phyloP scores from a whole-genome alignment of 2,797 vertebrate genomes.

The Lophius americanus region DNA sequence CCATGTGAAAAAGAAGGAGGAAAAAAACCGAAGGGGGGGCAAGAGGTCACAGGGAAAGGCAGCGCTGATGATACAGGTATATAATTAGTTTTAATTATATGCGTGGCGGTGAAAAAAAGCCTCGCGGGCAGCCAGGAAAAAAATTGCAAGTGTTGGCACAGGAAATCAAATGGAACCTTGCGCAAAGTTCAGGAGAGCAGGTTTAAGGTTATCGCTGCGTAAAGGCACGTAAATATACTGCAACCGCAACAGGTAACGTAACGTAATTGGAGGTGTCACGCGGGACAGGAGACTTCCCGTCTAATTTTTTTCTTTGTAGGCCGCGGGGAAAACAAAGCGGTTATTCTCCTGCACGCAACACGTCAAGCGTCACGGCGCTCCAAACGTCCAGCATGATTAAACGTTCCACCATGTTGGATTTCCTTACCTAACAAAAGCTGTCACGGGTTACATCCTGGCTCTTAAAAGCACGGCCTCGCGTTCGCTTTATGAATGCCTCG shows the following conservation, averaged over 20 bases:
- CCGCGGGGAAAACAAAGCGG: constrained; percentile 23
- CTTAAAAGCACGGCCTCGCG: constrained; percentile 22
- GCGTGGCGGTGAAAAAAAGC: constrained; percentile 28
- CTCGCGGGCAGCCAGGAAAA: constrained; percentile 1
- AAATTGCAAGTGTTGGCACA: constrained; percentile 16
- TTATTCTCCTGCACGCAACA: constrained; percentile 25
- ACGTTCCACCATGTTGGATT: not conserved
- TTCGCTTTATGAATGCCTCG: constrained; percentile 3
- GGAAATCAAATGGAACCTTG: constrained; percentile 29
- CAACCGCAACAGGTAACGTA: constrained; percentile 20
- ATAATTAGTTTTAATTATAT: constrained; percentile 62
- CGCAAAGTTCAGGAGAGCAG: constrained; percentile 8
- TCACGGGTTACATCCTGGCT: constrained; percentile 28
- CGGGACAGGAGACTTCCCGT: constrained; percentile 3
- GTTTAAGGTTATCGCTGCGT: constrained; percentile 27
- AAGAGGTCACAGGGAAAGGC: constrained; percentile 40
- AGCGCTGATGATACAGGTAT: constrained; percentile 38
- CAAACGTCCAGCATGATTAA: constrained; percentile 28
- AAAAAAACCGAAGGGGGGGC: constrained; percentile 7
- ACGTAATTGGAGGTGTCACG: constrained; percentile 28
- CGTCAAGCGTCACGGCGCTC: constrained; percentile 1
- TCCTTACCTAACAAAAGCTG: constrained; percentile 29
- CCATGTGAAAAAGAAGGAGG: constrained; percentile 27
- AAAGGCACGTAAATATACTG: constrained; percentile 16
- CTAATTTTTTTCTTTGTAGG: constrained; percentile 22